Base-by-base conservation (phyloP, 2,888 invertebrate species). In the Dryobota labecula region DNA sequence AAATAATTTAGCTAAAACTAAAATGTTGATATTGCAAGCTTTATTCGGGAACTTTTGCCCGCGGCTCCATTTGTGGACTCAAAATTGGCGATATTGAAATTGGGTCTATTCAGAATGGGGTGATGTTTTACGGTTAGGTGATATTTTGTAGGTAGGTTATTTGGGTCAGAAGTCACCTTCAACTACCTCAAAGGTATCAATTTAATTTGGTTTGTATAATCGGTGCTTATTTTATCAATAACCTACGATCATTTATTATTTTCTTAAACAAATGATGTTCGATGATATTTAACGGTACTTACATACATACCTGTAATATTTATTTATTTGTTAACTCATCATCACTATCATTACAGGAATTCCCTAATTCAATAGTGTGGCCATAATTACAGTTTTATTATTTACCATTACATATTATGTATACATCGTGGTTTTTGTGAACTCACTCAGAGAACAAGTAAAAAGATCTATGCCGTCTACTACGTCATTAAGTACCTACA, bases 201-300 rank as follows among this genome's bases (percentile, higher is more conserved):
- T 38, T 66, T 53, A 76, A 56, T 69, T 33, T 9, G 2, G 8
- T 47, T 36, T 47, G 20, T 77, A 27, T n/a, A 41, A 41, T 56
- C 54, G 20, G 18, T 41, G 69, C 24, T 5, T 27, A 49, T 43
- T 49, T 53, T 6, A 49, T n/a, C 38, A 49, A 47, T 11, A 45
- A 41, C 8, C 18, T 53, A n/a, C 8, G 9, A 4, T 2, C 15
- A 13, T 47, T 51, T 41, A 38, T 58, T 24, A 57, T 58, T 82
- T 53, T 43, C 13, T 43, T 38, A 24, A 36, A 68, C 30, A 81
- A 77, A 80, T 60, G 41, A 15, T n/a, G 30, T 51, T 13, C 8
- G n/a, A 70, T 79, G n/a, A n/a, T 82, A 65, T 68, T 69, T 78
- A 68, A 54, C 20, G 11, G 41, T 51, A 66, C 18, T n/a, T n/a